These are phyloP conservation scores for Stramonita haemastoma DNA, from an alignment of 2,888 invertebrate species.

Conservation along the genomic window DNA sequence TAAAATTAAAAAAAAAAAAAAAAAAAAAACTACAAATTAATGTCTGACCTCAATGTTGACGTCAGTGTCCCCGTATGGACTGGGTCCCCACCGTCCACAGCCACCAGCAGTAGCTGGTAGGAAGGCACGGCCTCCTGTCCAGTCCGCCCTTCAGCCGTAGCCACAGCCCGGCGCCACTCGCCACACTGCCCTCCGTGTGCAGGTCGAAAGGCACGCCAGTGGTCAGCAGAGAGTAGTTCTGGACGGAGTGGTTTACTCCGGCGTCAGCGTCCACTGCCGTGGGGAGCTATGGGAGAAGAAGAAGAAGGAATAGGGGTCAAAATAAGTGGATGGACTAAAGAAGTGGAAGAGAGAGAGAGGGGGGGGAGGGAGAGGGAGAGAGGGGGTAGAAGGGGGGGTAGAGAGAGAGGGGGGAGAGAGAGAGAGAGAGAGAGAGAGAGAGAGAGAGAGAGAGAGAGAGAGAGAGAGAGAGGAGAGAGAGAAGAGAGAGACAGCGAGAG, in stretches of 20 bases:
- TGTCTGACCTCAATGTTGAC: conserved; percentile 81
- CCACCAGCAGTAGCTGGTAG: conserved; percentile 88
- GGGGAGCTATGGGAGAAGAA: background rate
- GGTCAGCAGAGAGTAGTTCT: conserved; percentile 55
- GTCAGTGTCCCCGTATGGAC: conserved; percentile 74
- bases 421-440: no score
- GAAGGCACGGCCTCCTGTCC: conserved; percentile 93
- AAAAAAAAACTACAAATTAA: background rate
- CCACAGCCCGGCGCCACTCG: background rate
- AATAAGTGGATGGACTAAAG: no score
- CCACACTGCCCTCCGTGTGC: conserved; percentile 46
- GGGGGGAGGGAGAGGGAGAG: no score
- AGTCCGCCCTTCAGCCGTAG: conserved; percentile 76
- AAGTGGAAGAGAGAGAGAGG: no score
- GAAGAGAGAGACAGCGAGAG: no score
- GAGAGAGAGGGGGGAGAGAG: no score
- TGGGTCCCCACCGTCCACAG: conserved; percentile 74
- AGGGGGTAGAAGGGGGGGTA: no score
- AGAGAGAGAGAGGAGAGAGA: no score
- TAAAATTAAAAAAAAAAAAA: background rate
- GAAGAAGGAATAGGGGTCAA: background rate
- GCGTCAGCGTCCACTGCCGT: conserved; percentile 62
- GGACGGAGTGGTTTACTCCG: conserved; percentile 60
- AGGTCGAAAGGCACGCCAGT: conserved; percentile 56
- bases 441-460: no score